phyloP scores from a whole-genome alignment of 1,140 invertebrate genomes.

The Drosophila pachea region DNA sequence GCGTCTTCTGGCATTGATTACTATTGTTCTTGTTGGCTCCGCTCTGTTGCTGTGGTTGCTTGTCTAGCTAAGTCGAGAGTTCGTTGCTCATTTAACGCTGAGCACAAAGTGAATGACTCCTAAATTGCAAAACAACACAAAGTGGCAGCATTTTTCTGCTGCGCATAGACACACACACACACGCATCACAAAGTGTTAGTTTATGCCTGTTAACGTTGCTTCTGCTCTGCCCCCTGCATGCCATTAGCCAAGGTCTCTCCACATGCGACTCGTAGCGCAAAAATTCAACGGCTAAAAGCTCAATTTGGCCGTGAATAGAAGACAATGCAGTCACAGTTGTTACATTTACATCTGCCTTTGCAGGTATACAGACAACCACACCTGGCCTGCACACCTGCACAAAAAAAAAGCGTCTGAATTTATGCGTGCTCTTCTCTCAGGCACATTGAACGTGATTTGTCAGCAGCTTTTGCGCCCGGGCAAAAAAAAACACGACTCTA shows the following conservation, averaged over 20 bases:
- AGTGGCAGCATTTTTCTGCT: conserved; percentile 50
- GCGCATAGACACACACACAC: conserved; percentile 26
- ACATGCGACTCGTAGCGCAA: conserved; percentile 29
- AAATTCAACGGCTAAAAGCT: conserved; percentile 11
- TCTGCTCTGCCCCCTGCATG: conserved; percentile 17
- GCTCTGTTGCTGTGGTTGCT: conserved; percentile 22
- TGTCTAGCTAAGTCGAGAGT: conserved; percentile 46
- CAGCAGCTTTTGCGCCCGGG: not conserved
- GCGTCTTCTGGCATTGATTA: conserved; percentile 54
- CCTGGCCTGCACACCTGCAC: not conserved
- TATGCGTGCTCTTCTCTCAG: conserved; percentile 14
- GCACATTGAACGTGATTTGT: conserved; percentile 7
- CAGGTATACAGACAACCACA: not conserved
- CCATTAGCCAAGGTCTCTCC: conserved; percentile 40
- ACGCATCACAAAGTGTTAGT: conserved; percentile 19
- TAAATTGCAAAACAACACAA: conserved; percentile 68
- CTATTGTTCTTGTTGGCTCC: conserved; percentile 17
- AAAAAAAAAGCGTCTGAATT: conserved; percentile 5
- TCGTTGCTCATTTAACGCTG: conserved; percentile 64
- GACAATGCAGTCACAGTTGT: conserved; percentile 6
- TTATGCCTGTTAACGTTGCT: conserved; percentile 27
- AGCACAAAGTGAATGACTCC: conserved; percentile 62
- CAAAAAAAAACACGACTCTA: conserved; percentile 6
- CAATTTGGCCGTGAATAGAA: conserved; percentile 26
- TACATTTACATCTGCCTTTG: not conserved